Evolutionary conservation across 2,888 invertebrate genomes (phyloP), one percentile per base, ranked within the genome.

Genomic region (Diplolepis rosae): DNA sequence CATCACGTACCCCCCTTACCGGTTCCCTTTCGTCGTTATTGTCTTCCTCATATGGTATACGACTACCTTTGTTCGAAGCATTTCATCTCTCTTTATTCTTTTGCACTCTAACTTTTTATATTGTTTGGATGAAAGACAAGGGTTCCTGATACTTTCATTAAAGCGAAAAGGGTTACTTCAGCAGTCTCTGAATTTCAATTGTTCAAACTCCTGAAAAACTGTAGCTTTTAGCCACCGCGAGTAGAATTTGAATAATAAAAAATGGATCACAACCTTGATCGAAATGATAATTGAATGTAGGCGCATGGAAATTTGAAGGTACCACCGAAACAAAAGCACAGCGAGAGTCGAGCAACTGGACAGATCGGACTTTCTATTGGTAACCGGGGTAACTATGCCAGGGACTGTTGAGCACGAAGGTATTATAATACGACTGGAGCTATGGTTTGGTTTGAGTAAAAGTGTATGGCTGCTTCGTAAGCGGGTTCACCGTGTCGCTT

Each of bases 401-500:
- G 84, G 84, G 83, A 83, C 84, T 84, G 82, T 80, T 77, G 81
- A 77, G 79, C 82, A 77, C 78, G 79, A 74, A 79, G 72, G 61
- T 61, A 61, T 61, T 61, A 39, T 42, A 61, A 39, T 61, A 35
- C 27, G 27, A 61, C 39, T 61, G 76, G 39, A 45, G 28, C 71
- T 9, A 56, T 35, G 66, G 72, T 69, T 78, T 74, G 71, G 79
- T 81, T 82, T 80, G 81, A 85, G 85, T 85, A 86, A 86, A 85
- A 85, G 84, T 86, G 80, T 81, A 83, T 75, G 81, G 35, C 56
- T 22, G 32, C 56, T 35, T 56, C 35, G 82, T 76, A 79, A 81
- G 79, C 81, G 82, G 75, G 82, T 82, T 83, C 84, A 81, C 79
- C 83, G 78, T 84, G 83, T 85, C 84, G 85, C 84, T 85, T 85